phyloP scores from a whole-genome alignment of 2,113 vertebrate species.

The Probosciger aterrimus region DNA sequence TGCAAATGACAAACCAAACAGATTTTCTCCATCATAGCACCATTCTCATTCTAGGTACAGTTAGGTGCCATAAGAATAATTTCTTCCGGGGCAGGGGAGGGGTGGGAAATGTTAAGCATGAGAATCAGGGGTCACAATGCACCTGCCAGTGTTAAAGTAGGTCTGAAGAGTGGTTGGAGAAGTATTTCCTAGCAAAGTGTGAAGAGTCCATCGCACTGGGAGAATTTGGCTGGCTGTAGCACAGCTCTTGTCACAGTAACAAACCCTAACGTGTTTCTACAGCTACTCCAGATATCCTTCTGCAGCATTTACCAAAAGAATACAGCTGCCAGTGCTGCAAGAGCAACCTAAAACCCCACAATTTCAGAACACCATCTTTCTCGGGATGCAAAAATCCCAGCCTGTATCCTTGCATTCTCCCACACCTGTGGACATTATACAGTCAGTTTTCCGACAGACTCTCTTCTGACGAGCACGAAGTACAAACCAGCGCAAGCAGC shows the following conservation, averaged over 20 bases:
- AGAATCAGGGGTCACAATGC: background rate
- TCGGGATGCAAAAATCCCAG: background rate
- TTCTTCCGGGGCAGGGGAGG: no score
- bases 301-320: background rate
- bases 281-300: background rate
- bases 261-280: background rate
- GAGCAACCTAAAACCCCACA: fast-evolving
- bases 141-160: background rate
- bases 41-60: background rate
- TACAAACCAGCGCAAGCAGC: background rate
- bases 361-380: fast-evolving
- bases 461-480: background rate
- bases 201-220: fast-evolving
- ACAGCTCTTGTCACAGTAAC: background rate
- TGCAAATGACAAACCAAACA: background rate
- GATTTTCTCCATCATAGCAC: background rate
- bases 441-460: background rate
- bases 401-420: fast-evolving
- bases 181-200: background rate
- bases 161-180: background rate
- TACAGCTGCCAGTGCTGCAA: background rate
- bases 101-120: fast-evolving
- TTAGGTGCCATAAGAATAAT: background rate
- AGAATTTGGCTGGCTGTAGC: background rate
- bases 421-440: background rate